Conservation (phyloP, 1,140 invertebrate genomes). For the Caenorhabditis inopinata region DNA sequence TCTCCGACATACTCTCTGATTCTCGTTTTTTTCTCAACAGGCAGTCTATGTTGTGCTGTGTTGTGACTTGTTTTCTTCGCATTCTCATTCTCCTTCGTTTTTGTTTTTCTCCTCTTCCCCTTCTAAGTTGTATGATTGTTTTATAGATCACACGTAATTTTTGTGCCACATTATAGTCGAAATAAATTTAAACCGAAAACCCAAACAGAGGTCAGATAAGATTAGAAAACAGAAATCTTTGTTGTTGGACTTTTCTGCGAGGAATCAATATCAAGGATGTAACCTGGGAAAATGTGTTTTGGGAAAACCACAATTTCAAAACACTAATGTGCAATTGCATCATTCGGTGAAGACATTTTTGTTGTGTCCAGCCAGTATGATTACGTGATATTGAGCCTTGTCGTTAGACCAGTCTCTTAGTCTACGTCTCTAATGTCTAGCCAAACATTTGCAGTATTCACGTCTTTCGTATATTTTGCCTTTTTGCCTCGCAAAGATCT, state of each 20-base stretch:
- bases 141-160: neutral
- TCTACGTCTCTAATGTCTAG: neutral
- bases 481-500: no score
- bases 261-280: no score
- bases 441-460: no score
- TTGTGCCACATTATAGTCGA: neutral
- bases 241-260: no score
- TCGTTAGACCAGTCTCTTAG: no score
- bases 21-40: slow-evolving; percentile 5
- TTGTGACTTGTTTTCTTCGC: slow-evolving; percentile 3
- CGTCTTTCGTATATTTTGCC: no score
- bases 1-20: neutral
- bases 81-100: slow-evolving; percentile 3
- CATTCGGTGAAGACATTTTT: neutral
- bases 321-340: neutral
- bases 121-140: neutral
- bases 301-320: neutral
- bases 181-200: no score
- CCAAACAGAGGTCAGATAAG: no score
- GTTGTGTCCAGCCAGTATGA: neutral
- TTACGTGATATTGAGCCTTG: no score
- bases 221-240: no score
- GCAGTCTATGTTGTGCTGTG: no score
- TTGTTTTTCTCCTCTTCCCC: neutral
- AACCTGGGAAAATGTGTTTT: no score